Conservation (phyloP, 1,140 invertebrate species). For the Neuroterus valhalla region DNA sequence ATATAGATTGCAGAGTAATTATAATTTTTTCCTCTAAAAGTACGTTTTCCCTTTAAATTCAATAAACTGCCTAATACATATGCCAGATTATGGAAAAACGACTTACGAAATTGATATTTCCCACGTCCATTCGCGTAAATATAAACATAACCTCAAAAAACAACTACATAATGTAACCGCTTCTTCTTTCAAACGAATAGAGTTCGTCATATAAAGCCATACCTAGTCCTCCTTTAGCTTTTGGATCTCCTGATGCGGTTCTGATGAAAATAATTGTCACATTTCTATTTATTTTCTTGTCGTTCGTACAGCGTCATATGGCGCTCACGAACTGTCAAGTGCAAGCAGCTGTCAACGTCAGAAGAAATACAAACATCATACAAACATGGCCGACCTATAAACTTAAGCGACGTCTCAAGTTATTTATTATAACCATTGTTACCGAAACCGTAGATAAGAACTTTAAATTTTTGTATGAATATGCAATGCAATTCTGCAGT, state of each 20-base stretch:
- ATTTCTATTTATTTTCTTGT: background rate
- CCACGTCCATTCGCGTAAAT: background rate
- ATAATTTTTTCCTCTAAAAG: no score
- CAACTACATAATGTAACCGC: no score
- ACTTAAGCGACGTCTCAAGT: no score
- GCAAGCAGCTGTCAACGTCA: background rate
- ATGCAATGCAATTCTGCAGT: no score
- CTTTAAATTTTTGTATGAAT: no score
- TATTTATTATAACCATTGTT: no score
- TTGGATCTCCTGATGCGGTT: background rate
- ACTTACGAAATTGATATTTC: background rate
- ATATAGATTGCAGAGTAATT: no score
- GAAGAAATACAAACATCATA: background rate
- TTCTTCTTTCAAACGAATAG: background rate
- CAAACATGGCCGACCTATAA: background rate
- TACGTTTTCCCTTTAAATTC: no score
- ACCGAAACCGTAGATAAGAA: no score
- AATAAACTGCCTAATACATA: no score
- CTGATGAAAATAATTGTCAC: background rate
- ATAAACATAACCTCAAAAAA: conserved; percentile 1
- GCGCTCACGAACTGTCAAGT: background rate
- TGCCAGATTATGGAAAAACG: no score
- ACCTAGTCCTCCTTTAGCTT: background rate
- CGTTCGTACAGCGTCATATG: background rate
- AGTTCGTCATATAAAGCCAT: background rate